Conservation (phyloP, 2,888 invertebrate species). For the Ecliptopera silaceata region DNA sequence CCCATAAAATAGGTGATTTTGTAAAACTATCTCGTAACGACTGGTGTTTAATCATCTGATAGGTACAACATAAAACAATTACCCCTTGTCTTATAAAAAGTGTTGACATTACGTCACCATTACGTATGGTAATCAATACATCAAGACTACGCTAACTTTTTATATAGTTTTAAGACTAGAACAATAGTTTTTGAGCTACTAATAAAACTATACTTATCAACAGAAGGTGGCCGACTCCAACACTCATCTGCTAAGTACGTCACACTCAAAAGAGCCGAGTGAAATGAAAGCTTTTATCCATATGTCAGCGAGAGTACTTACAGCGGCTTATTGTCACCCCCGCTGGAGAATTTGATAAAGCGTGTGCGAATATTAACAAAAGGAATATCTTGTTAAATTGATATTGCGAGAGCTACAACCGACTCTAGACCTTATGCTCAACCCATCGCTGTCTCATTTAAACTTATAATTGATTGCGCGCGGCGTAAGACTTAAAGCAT, state of each 20-base stretch:
- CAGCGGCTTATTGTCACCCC: conserved; percentile 83
- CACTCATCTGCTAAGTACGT: conserved; percentile 52
- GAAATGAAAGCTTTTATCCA: conserved; percentile 84
- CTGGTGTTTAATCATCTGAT: no score
- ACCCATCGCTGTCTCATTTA: conserved; percentile 34
- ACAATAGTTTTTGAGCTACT: no score
- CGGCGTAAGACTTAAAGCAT: conserved; percentile 57
- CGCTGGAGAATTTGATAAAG: conserved; percentile 83
- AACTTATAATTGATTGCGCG: conserved; percentile 56
- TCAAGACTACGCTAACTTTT: no score
- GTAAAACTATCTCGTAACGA: no score
- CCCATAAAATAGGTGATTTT: no score
- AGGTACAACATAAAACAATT: no score
- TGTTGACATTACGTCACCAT: no score
- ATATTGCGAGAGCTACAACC: conserved; percentile 63
- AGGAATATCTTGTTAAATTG: conserved; percentile 84
- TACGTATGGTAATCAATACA: no score
- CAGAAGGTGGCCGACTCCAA: conserved; percentile 2
- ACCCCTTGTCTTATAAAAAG: no score
- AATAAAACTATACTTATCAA: neutral
- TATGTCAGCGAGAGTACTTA: conserved; percentile 83
- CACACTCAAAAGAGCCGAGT: conserved; percentile 78
- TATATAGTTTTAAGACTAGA: no score
- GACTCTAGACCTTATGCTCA: conserved; percentile 54
- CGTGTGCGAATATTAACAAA: conserved; percentile 84